phyloP scores from a whole-genome alignment of 2,888 invertebrate genomes.

The Ceratothoa steindachneri region DNA sequence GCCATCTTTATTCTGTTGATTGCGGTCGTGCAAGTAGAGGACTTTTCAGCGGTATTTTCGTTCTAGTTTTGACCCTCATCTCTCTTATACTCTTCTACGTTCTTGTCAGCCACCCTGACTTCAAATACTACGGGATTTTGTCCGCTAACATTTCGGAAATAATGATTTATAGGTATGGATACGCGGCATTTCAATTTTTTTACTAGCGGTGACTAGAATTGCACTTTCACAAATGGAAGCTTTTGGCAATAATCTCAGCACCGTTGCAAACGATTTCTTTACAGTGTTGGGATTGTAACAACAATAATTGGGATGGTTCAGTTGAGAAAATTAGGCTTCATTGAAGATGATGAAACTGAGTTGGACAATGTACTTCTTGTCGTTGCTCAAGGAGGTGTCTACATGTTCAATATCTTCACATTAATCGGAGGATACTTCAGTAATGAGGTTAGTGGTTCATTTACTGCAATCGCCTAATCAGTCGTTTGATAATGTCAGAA shows the following conservation, averaged over 20 bases:
- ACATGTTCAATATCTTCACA: conserved; percentile 87
- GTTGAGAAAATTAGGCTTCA: conserved; percentile 67
- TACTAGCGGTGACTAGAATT: no score
- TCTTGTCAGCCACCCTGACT: conserved; percentile 72
- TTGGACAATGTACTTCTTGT: conserved; percentile 85
- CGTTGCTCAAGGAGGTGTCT: conserved; percentile 92
- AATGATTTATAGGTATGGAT: conserved; percentile 65
- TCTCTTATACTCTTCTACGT: conserved; percentile 88
- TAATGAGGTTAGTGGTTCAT: conserved; percentile 68
- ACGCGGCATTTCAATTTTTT: no score
- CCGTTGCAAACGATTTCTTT: no score
- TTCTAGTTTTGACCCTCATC: conserved; percentile 83
- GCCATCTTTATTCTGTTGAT: conserved; percentile 87
- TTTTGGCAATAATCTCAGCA: no score
- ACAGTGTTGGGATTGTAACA: conserved; percentile 41
- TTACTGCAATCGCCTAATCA: no score
- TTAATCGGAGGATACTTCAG: conserved; percentile 89
- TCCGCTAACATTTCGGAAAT: conserved; percentile 87
- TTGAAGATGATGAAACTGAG: conserved; percentile 74
- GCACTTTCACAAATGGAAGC: no score
- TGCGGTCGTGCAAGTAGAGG: conserved; percentile 91
- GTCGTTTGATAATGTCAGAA: no score
- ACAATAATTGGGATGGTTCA: conserved; percentile 44
- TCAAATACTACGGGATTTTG: conserved; percentile 75
- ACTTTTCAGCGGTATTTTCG: conserved; percentile 80